phyloP scores from a whole-genome alignment of 1,140 invertebrate genomes.

The Drosophila sucinea region DNA sequence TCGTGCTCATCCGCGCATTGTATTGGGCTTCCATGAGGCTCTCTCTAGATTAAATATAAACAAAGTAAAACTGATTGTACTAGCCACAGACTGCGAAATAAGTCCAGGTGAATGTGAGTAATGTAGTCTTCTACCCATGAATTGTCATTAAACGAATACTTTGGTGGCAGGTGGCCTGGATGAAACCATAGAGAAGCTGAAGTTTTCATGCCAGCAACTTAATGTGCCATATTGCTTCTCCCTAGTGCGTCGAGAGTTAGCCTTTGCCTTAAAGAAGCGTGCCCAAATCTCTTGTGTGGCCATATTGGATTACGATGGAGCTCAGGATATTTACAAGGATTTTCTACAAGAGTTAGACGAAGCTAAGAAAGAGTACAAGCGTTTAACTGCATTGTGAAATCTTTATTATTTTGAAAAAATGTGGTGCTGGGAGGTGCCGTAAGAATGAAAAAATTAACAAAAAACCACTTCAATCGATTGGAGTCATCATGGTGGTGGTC shows the following conservation, averaged over 20 bases:
- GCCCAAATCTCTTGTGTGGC: slow-evolving; percentile 74
- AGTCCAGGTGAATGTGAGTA: slow-evolving; percentile 49
- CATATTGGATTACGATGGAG: slow-evolving; percentile 74
- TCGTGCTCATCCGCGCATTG: slow-evolving; percentile 84
- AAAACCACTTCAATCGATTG: slow-evolving; percentile 26
- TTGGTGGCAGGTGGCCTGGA: slow-evolving; percentile 59
- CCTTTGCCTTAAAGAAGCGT: slow-evolving; percentile 68
- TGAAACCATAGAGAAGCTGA: slow-evolving; percentile 57
- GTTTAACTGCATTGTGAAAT: slow-evolving; percentile 46
- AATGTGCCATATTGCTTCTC: slow-evolving; percentile 70
- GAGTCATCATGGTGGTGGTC: slow-evolving; percentile 64
- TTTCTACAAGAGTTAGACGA: slow-evolving; percentile 54
- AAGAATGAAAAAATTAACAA: slow-evolving; percentile 7
- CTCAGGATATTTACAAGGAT: slow-evolving; percentile 51
- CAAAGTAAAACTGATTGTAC: slow-evolving; percentile 85
- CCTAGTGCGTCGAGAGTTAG: slow-evolving; percentile 59
- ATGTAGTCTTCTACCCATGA: too few species aligned
- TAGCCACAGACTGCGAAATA: slow-evolving; percentile 85
- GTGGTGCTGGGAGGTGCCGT: slow-evolving; percentile 50
- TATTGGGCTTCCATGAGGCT: slow-evolving; percentile 86
- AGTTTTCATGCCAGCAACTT: slow-evolving; percentile 60
- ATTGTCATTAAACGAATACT: too few species aligned
- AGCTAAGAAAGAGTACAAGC: slow-evolving; percentile 50
- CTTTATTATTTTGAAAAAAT: slow-evolving; percentile 50
- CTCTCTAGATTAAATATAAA: slow-evolving; percentile 85